Evolutionary conservation across 2,113 vertebrate genomes (phyloP).

Genomic region (Salvator merianae): DNA sequence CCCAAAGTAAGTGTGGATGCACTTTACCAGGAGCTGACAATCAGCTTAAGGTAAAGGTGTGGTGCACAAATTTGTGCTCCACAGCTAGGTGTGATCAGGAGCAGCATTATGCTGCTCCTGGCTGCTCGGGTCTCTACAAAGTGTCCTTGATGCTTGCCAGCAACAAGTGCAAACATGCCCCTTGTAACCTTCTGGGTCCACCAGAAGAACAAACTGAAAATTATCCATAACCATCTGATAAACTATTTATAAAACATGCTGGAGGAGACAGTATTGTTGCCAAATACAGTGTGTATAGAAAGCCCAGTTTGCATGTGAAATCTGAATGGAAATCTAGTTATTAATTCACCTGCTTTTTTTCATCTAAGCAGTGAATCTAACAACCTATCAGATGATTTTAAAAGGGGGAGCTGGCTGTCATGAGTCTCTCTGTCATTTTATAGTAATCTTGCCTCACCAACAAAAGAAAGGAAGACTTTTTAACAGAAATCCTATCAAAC

Average conservation of each 20-base stretch:
- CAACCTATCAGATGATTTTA: background rate
- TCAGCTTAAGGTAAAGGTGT: too few species aligned
- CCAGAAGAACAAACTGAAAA: background rate
- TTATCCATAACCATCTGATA: background rate
- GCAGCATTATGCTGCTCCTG: too few species aligned
- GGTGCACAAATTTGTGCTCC: too few species aligned
- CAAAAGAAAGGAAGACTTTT: background rate
- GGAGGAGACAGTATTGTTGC: too few species aligned
- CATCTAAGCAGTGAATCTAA: background rate
- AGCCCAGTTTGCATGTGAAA: background rate
- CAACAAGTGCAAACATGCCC: too few species aligned
- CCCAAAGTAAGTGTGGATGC: too few species aligned
- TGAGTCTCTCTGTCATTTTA: background rate
- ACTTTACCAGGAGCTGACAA: too few species aligned
- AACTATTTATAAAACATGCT: too few species aligned
- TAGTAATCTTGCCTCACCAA: background rate
- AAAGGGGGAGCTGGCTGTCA: constrained; percentile 1
- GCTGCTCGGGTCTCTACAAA: too few species aligned
- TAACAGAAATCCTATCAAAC: background rate
- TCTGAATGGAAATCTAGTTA: background rate
- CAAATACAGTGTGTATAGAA: background rate
- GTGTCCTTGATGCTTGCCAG: too few species aligned
- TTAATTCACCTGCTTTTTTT: constrained; percentile 17
- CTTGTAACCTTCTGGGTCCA: background rate
- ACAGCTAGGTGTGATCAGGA: too few species aligned